phyloP scores from a whole-genome alignment of 2,797 vertebrate genomes.

The Trichosurus vulpecula region DNA sequence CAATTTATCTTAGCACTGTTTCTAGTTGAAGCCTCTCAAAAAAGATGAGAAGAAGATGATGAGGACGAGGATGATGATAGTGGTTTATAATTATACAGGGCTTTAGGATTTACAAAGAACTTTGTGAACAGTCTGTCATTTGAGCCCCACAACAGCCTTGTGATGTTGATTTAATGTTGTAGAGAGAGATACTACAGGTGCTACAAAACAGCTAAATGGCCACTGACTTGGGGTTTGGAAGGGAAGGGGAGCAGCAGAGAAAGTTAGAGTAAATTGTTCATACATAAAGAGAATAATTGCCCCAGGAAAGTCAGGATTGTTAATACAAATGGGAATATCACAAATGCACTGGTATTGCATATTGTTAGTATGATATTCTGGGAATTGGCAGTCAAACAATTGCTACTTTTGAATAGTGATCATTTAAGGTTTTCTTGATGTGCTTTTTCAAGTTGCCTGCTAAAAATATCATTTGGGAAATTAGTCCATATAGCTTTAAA shows the following conservation, averaged over 20 bases:
- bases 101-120: not conserved
- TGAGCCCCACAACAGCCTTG: not conserved
- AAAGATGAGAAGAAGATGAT: not conserved
- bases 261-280: not conserved
- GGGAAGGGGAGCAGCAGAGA: not conserved
- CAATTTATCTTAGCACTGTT: not conserved
- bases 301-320: not conserved
- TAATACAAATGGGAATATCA: not conserved
- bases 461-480: not conserved
- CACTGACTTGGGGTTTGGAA: not conserved
- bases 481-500: constrained; percentile 9
- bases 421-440: not conserved
- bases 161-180: not conserved
- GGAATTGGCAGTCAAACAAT: not conserved
- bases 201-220: not conserved
- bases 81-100: not conserved
- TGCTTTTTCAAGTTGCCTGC: not conserved
- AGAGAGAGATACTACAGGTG: not conserved
- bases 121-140: not conserved
- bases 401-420: not conserved
- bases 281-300: not conserved
- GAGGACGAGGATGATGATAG: not conserved
- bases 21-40: not conserved
- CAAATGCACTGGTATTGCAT: not conserved
- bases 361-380: not conserved